These are phyloP conservation scores for Hormaphis cornu DNA, from an alignment of 1,140 invertebrate species.

Conservation along the genomic window DNA sequence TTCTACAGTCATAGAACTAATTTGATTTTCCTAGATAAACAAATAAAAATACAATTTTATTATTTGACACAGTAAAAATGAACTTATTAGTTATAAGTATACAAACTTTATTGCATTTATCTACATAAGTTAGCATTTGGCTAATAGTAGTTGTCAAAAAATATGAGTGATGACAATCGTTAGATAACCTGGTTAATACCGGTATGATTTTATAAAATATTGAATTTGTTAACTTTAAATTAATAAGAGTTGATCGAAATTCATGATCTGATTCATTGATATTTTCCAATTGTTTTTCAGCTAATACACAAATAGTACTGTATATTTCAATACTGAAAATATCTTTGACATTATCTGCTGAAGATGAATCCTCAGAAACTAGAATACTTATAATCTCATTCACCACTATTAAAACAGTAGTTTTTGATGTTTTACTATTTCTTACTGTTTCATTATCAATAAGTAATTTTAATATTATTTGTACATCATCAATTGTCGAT, in stretches of 20 bases:
- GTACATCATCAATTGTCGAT: background rate
- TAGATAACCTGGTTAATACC: background rate
- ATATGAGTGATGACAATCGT: background rate
- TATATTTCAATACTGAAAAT: conserved; percentile 4
- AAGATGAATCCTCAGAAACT: background rate
- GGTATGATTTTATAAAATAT: conserved; percentile 20
- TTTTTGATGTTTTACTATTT: conserved; percentile 12
- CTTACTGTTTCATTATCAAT: background rate
- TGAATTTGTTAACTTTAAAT: background rate
- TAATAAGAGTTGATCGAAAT: background rate
- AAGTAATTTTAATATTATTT: conserved; percentile 14
- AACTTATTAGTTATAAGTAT: background rate
- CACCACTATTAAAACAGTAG: conserved; percentile 4
- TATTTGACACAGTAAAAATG: background rate
- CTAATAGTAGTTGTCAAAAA: background rate
- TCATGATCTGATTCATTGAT: conserved; percentile 4
- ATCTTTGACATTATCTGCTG: background rate
- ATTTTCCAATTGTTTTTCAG: conserved; percentile 10
- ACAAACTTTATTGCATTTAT: background rate
- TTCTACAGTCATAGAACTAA: conserved; percentile 19
- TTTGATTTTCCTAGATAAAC: conserved; percentile 3
- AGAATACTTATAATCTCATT: conserved; percentile 8
- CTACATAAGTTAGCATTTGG: background rate
- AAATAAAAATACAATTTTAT: background rate
- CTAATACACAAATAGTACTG: background rate